Conservation (phyloP, 1,140 invertebrate genomes). For the Drosophila pallidifrons region DNA sequence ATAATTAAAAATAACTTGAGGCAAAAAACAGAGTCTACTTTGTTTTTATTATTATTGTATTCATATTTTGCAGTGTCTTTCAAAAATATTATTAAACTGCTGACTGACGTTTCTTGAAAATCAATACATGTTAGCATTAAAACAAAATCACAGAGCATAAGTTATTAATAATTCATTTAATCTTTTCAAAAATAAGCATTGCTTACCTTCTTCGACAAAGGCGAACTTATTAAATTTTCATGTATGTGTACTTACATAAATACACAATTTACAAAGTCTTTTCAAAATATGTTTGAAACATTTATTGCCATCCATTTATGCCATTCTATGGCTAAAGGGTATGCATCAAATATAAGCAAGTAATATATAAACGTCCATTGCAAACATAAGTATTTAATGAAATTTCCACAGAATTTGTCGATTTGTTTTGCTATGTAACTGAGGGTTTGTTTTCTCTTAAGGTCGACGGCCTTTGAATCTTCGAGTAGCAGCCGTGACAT, state of each 20-base stretch:
- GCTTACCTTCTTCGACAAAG: background rate
- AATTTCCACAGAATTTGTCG: conserved; percentile 1
- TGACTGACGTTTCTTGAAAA: background rate
- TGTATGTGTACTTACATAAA: background rate
- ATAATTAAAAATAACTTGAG: no score
- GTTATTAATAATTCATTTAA: background rate
- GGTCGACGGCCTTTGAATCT: background rate
- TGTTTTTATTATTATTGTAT: background rate
- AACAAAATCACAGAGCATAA: background rate
- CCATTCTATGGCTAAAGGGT: conserved; percentile 14
- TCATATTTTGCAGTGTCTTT: background rate
- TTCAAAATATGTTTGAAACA: conserved; percentile 35
- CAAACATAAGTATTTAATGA: conserved; percentile 4
- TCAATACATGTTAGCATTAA: background rate
- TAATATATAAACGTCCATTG: background rate
- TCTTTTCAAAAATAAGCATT: background rate
- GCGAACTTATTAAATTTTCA: conserved; percentile 1
- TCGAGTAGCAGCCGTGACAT: background rate
- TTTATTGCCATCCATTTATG: conserved; percentile 24
- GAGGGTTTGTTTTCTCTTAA: background rate
- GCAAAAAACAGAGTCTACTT: background rate
- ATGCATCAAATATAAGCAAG: background rate
- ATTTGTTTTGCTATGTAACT: background rate
- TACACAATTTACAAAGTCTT: background rate
- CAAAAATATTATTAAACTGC: no score